These are phyloP conservation scores for Hapalemur alaotrensis DNA, from an alignment of 2,797 vertebrate species.

Conservation along the genomic window DNA sequence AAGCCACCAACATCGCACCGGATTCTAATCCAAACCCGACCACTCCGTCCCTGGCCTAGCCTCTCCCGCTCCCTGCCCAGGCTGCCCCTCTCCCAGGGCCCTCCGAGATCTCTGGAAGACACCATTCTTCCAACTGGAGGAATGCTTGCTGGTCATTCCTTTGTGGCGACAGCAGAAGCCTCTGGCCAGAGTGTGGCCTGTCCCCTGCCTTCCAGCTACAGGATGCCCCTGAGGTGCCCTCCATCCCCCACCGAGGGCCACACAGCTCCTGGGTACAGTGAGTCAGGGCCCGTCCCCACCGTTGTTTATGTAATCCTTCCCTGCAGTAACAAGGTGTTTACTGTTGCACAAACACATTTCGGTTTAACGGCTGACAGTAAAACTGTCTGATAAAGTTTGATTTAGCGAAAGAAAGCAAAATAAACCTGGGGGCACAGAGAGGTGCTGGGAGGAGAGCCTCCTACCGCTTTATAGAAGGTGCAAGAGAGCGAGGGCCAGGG, in stretches of 20 bases:
- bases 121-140: not conserved
- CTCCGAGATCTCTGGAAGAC: not conserved
- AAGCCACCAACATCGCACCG: not conserved
- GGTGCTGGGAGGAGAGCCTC: slow-evolving; percentile 82
- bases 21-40: not conserved
- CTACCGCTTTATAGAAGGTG: slow-evolving; percentile 38
- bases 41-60: not conserved
- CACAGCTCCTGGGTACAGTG: slow-evolving; percentile 60
- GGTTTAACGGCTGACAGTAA: slow-evolving; percentile 88
- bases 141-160: not conserved
- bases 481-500: rapidly evolving
- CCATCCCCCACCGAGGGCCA: not conserved
- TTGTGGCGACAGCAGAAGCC: not conserved
- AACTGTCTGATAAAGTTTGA: slow-evolving; percentile 91
- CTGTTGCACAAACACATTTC: slow-evolving; percentile 88
- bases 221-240: not conserved
- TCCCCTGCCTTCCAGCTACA: not conserved
- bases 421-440: slow-evolving; percentile 84
- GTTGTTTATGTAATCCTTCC: slow-evolving; percentile 89
- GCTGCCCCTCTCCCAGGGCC: not conserved
- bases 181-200: not conserved
- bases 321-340: slow-evolving; percentile 89
- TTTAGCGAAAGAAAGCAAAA: slow-evolving; percentile 88
- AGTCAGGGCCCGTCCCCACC: slow-evolving; percentile 65
- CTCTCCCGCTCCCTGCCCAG: rapidly evolving